Base-by-base conservation (phyloP, 1,140 invertebrate genomes). In the Drosophila mauritiana region DNA sequence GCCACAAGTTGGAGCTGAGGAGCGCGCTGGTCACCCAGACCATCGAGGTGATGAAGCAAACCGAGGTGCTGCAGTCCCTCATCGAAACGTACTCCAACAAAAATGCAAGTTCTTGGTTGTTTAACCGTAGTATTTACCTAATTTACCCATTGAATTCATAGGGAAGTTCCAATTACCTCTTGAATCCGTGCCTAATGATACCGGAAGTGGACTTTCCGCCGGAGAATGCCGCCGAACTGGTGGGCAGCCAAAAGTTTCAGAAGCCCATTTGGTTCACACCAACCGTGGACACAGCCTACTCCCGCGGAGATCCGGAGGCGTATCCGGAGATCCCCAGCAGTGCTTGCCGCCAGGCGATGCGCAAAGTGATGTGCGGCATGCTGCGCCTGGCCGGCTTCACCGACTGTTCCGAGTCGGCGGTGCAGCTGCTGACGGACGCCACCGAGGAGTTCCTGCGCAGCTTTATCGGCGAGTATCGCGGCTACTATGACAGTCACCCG, bases 41-140 rank as follows among this genome's bases (percentile, higher is more conserved):
- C 22, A 92, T 92, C 11, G 91, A 92, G 64, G 91, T 92, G 54
- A 92, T 92, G 91, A 92, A 92, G 39, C 91, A 92, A 70, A 92
- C 91, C 3, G 91, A 92, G 70, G 73, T 92, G 69, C 53, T 92
- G 15, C 91, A 92, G 52, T 91, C 91, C 2, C 73, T 92, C 12
- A 92, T 92, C 34, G 91, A 92, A 45, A 92, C 91, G 0, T 92
- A 92, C 43, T 91, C 91, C 0, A 92, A 86, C 39, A 92, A 92
- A 64, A 91, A 92, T 46, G 91, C 89, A 80, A 68, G 82, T 56
- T 8, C 0, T 1, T 4, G n/a, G 0, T 1, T 1, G 0, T 8
- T 5, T 12, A 39, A 12, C 37, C 37, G 8, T 8, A 10, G 31
- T 31, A 31, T 10, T 31, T 31, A 31, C 31, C 31, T 8, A 10